Evolutionary conservation across 2,113 vertebrate genomes (phyloP).

Genomic region (Prionailurus viverrinus): DNA sequence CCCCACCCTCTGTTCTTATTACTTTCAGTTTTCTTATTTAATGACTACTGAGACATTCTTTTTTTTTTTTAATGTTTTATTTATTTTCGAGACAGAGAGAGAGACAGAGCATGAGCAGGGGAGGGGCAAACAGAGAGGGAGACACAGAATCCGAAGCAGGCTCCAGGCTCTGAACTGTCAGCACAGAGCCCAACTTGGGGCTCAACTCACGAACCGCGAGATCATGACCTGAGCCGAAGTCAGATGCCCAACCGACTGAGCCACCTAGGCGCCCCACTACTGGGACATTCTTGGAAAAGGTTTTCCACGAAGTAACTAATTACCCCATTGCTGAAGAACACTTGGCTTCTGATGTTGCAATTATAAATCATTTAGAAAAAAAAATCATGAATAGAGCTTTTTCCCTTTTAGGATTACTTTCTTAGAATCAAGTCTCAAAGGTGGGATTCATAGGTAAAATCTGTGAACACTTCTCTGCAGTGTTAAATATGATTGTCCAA

Average conservation of each 20-base stretch:
- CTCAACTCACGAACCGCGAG: no score
- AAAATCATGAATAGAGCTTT: neutral
- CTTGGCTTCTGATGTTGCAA: conserved; percentile 18
- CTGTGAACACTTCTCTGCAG: neutral
- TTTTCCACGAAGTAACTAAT: conserved; percentile 5
- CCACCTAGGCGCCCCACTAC: no score
- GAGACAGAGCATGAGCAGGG: no score
- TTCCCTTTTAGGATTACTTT: conserved; percentile 11
- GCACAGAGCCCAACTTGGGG: no score
- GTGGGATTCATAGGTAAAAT: neutral
- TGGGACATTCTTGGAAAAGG: conserved; percentile 22
- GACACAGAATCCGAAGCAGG: no score
- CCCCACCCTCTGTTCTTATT: neutral
- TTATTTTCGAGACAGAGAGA: no score
- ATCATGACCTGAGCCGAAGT: no score
- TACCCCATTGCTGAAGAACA: neutral
- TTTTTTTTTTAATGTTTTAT: no score
- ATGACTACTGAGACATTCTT: neutral
- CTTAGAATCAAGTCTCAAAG: conserved; percentile 37
- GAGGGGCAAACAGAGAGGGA: no score
- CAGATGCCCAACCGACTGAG: no score
- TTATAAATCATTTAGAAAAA: neutral
- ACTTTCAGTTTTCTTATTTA: neutral
- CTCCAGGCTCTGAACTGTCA: no score
- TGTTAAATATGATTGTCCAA: neutral